A percentile compares a stretch with the other conserved stretches of the same genome.
Evolutionary conservation across 2,113 vertebrate genomes (phyloP).

Genomic region (Neodon shergylaensis): DNA sequence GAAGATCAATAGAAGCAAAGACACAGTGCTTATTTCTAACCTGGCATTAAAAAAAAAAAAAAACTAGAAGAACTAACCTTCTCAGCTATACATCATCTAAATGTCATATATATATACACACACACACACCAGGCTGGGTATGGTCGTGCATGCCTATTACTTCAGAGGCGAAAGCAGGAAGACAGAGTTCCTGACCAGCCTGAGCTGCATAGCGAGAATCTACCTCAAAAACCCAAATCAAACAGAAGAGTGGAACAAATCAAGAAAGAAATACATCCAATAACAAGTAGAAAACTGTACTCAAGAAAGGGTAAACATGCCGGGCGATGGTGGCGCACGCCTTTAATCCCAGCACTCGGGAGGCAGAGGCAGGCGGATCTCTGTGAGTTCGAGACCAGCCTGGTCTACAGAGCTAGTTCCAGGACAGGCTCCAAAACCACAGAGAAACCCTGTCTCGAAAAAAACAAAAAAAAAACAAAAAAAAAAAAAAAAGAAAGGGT

Average conservation of each 20-base stretch:
- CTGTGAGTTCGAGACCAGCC: too few species aligned
- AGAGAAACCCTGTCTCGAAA: too few species aligned
- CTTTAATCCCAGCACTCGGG: too few species aligned
- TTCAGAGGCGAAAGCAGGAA: neutral
- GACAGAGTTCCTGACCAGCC: neutral
- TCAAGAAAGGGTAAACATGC: neutral
- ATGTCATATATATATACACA: slow-evolving; percentile 12
- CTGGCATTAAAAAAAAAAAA: neutral
- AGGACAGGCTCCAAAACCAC: too few species aligned
- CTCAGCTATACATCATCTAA: slow-evolving; percentile 44
- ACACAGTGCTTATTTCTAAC: neutral
- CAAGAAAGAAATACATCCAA: slow-evolving; percentile 9
- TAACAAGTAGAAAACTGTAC: neutral
- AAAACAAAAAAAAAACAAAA: too few species aligned
- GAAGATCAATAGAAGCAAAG: slow-evolving; percentile 39
- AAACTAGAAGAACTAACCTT: slow-evolving; percentile 19
- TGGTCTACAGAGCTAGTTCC: too few species aligned
- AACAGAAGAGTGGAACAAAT: neutral
- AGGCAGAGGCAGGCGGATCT: too few species aligned
- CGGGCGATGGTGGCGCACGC: too few species aligned
- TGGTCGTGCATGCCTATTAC: neutral
- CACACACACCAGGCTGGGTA: neutral
- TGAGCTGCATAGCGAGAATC: neutral
- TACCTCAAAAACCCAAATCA: neutral
- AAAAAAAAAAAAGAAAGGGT: slow-evolving; percentile 20